Base-by-base conservation (phyloP, 2,797 vertebrate genomes). In the Sebastolobus alascanus region DNA sequence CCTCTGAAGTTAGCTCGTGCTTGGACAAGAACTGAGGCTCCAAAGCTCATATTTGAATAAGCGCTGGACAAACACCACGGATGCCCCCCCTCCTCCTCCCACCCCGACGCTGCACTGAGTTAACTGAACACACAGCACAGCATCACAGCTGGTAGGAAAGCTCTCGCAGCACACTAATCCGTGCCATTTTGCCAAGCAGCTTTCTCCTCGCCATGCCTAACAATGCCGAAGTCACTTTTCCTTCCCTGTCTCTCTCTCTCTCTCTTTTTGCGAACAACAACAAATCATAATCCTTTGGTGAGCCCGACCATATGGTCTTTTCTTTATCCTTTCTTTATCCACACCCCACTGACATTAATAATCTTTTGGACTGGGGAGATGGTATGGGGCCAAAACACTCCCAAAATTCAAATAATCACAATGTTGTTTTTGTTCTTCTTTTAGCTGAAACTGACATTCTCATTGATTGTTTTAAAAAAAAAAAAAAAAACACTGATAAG, bases 1-100 rank as follows among this genome's bases (percentile, higher is more conserved):
- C 70, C 84, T 31, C 82, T 14, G 67, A 79, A 83, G 77, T 74
- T 35, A 6, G 71, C 80, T 75, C 27, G 27, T 74, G 81, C 75
- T 84, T 68, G 33, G 73, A 77, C 75, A 55, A 76, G 82, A 84
- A 84, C 82, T 18, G 60, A 71, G 81, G 84, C 87, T 94, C 92
- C 92, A 93, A 93, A 94, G 93, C 92, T 94, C 93, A 93, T 94
- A 91, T 94, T 94, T 94, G 91, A 93, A 85, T 84, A 93, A 93
- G 90, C 64, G 6, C 78, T 89, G 84, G 89, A 87, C 89, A 94
- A 94, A 94, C 92, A 87, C 16, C n/a, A 80, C 82, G 80, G 85
- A 83, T 54, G 54, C 29, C 8, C 46, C 22, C 37, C 27, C 20
- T 0, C n/a, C 25, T 1, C 13, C 1, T 2, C 16, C 38, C 14